Percentiles rank a stretch among this genome's conserved stretches.
Conservation (phyloP, 2,888 invertebrate genomes). For the Sussaba pulchella region DNA sequence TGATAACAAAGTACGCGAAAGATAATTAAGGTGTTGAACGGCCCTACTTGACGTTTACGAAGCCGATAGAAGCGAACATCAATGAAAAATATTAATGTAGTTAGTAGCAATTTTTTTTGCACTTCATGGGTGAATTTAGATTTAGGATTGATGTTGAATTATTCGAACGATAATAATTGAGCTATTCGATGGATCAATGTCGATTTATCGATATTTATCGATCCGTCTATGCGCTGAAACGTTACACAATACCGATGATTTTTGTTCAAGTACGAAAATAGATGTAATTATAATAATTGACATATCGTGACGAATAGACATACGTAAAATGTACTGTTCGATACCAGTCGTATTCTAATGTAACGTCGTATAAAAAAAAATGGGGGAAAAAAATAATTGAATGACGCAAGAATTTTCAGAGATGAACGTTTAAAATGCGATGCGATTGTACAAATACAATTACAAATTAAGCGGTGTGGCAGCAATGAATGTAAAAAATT, state of each 20-base stretch:
- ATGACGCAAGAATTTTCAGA: neutral
- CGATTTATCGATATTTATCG: conserved; percentile 14
- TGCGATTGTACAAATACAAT: conserved; percentile 37
- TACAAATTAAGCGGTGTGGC: conserved; percentile 43
- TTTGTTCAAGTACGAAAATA: conserved; percentile 14
- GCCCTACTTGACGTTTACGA: conserved; percentile 53
- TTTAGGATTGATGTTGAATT: conserved; percentile 37
- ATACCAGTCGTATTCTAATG: conserved; percentile 54
- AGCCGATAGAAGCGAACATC: conserved; percentile 7
- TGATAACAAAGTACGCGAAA: conserved; percentile 5
- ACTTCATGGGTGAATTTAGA: conserved; percentile 29
- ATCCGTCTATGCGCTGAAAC: conserved; percentile 20
- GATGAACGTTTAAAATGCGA: conserved; percentile 40
- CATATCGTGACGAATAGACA: conserved; percentile 66
- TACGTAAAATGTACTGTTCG: conserved; percentile 57
- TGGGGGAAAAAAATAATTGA: too few relatives aligned
- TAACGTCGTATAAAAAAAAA: neutral
- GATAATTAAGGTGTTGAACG: conserved; percentile 56
- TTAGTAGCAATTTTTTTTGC: conserved; percentile 9
- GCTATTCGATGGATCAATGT: conserved; percentile 4
- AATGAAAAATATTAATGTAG: conserved; percentile 23
- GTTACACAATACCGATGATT: conserved; percentile 24
- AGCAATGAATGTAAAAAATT: conserved; percentile 8
- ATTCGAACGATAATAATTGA: conserved; percentile 10
- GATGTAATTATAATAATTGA: conserved; percentile 58